Evolutionary conservation across 1,140 invertebrate genomes (phyloP).

Genomic region (Camponotus vicinus): DNA sequence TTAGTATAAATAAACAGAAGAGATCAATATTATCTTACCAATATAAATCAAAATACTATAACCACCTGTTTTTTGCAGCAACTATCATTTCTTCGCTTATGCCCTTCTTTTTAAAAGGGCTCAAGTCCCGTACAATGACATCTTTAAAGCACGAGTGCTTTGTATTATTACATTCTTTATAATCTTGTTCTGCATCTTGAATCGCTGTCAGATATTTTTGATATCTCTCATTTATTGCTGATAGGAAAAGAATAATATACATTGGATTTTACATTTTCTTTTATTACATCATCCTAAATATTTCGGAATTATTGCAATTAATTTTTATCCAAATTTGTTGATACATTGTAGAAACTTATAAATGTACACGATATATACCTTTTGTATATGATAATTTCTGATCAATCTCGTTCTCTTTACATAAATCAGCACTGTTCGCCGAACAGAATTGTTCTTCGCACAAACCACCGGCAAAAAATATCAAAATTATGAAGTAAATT

Average conservation of each 20-base stretch:
- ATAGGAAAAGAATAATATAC: neutral
- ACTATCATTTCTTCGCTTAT: constrained; percentile 90
- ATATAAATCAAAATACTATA: neutral
- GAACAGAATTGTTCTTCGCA: constrained; percentile 64
- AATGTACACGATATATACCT: constrained; percentile 50
- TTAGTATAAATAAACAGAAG: constrained; percentile 1
- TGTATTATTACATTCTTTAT: constrained; percentile 75
- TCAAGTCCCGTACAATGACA: constrained; percentile 91
- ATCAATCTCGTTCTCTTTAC: constrained; percentile 25
- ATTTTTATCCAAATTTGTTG: neutral
- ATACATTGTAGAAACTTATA: neutral
- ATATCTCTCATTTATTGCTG: constrained; percentile 75
- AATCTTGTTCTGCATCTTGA: constrained; percentile 74
- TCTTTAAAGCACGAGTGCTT: constrained; percentile 89
- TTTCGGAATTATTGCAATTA: neutral
- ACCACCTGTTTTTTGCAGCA: constrained; percentile 87
- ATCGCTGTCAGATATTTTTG: constrained; percentile 76
- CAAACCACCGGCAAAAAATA: neutral
- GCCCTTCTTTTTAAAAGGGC: constrained; percentile 89
- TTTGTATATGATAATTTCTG: constrained; percentile 41
- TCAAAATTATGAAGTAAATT: constrained; percentile 34
- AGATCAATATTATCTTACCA: neutral
- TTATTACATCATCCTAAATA: neutral
- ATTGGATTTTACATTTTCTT: too few species aligned
- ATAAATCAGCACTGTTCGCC: constrained; percentile 3